Percentiles rank a stretch among this genome's conserved stretches.
phyloP scores from a whole-genome alignment of 2,113 vertebrate species.

The Microtus pennsylvanicus region DNA sequence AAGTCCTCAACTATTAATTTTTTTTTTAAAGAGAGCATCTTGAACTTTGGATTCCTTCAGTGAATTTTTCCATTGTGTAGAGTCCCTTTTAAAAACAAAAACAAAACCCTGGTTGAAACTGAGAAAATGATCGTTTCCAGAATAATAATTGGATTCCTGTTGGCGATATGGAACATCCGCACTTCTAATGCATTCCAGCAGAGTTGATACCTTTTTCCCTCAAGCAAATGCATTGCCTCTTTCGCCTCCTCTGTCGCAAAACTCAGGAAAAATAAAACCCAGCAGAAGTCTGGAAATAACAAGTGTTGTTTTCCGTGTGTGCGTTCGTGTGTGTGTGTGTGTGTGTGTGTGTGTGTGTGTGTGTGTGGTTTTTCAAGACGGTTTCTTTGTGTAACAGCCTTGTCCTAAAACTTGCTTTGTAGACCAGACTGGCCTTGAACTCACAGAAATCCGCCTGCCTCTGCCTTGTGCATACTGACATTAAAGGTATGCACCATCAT shows the following conservation, averaged over 20 bases:
- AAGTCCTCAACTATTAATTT: not conserved
- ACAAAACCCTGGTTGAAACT: not conserved
- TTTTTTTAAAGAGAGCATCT: not conserved
- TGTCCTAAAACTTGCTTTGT: not conserved
- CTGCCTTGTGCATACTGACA: not conserved
- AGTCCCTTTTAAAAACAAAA: not conserved
- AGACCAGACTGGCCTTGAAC: not conserved
- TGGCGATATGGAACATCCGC: not conserved
- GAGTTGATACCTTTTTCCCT: not conserved
- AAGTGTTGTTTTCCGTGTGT: not conserved
- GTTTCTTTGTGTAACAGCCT: no score
- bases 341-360: no score
- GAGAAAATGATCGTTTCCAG: not conserved
- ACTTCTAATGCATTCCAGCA: not conserved
- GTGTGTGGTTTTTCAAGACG: not conserved
- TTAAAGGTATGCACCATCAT: not conserved
- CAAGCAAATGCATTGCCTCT: not conserved
- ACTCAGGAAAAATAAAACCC: slow-evolving; percentile 16
- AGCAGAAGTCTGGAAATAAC: not conserved
- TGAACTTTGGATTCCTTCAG: not conserved
- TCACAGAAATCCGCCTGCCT: not conserved
- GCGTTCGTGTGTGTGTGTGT: no score
- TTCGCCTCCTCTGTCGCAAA: not conserved
- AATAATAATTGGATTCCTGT: not conserved
- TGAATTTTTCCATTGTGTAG: not conserved